phyloP scores from a whole-genome alignment of 2,797 vertebrate species.

The Acanthopagrus latus region DNA sequence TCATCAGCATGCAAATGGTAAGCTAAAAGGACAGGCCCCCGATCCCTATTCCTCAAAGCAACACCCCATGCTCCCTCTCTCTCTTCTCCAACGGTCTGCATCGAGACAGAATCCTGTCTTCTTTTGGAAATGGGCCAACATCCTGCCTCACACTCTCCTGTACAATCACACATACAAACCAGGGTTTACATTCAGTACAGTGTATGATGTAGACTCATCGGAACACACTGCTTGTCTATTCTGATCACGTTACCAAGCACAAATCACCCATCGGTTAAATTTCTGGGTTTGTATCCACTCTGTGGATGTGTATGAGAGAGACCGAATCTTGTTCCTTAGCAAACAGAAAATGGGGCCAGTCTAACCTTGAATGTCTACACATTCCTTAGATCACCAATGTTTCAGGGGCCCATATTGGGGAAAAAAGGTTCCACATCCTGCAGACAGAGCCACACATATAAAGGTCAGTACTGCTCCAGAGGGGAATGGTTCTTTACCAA shows the following conservation, averaged over 20 bases:
- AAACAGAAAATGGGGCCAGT: slow-evolving; percentile 62
- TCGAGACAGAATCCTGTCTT: slow-evolving; percentile 73
- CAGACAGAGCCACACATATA: slow-evolving; percentile 39
- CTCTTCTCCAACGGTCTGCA: slow-evolving; percentile 56
- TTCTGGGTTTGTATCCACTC: slow-evolving; percentile 20
- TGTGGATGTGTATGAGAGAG: slow-evolving; percentile 25
- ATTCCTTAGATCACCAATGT: slow-evolving; percentile 74
- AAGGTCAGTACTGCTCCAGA: slow-evolving; percentile 22
- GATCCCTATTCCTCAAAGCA: slow-evolving; percentile 55
- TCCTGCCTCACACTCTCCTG: slow-evolving; percentile 65
- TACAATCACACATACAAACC: slow-evolving; percentile 33
- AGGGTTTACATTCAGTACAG: slow-evolving; percentile 12
- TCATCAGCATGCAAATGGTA: slow-evolving; percentile 75
- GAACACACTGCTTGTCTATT: slow-evolving; percentile 2
- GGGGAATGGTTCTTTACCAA: slow-evolving; percentile 18
- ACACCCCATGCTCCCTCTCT: slow-evolving; percentile 48
- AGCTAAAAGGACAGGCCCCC: slow-evolving; percentile 52
- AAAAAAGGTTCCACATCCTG: slow-evolving; percentile 56
- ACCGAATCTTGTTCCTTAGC: slow-evolving; percentile 42
- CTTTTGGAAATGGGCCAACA: slow-evolving; percentile 70
- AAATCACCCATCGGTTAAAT: slow-evolving; percentile 21
- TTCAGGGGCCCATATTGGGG: slow-evolving; percentile 70
- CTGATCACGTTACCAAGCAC: slow-evolving; percentile 27
- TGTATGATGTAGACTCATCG: slow-evolving; percentile 5
- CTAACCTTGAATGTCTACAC: slow-evolving; percentile 69